Evolutionary conservation across 2,113 vertebrate genomes (phyloP).

Genomic region (Zosterops borbonicus): DNA sequence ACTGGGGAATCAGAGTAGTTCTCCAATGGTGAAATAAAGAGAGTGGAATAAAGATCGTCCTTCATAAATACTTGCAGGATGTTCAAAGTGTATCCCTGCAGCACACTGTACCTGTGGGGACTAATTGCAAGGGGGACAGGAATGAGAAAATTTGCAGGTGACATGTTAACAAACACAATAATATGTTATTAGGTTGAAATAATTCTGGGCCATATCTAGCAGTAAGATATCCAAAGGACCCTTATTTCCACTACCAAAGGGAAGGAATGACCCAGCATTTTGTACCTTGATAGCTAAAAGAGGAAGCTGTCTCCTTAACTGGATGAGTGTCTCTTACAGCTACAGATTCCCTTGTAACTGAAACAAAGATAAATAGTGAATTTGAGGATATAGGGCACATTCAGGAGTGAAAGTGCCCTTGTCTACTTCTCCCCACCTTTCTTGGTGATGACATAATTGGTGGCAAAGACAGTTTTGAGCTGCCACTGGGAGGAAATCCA

Average conservation of each 20-base stretch:
- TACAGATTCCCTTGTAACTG: not conserved
- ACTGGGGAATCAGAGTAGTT: not conserved
- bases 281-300: not conserved
- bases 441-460: not conserved
- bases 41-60: not conserved
- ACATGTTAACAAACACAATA: not conserved
- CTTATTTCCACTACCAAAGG: not conserved
- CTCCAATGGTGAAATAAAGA: not conserved
- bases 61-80: not conserved
- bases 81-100: not conserved
- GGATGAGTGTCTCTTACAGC: not conserved
- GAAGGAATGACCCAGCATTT: not conserved
- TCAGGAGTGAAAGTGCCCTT: not conserved
- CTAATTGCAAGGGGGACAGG: not conserved
- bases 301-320: not conserved
- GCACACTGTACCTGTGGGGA: not conserved
- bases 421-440: not conserved
- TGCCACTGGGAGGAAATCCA: not conserved
- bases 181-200: not conserved
- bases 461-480: not conserved
- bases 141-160: not conserved
- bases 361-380: not conserved
- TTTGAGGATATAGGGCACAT: not conserved
- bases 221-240: not conserved
- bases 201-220: not conserved